Conservation (phyloP, 1,140 invertebrate genomes). For the Neomicropteryx cornuta region DNA sequence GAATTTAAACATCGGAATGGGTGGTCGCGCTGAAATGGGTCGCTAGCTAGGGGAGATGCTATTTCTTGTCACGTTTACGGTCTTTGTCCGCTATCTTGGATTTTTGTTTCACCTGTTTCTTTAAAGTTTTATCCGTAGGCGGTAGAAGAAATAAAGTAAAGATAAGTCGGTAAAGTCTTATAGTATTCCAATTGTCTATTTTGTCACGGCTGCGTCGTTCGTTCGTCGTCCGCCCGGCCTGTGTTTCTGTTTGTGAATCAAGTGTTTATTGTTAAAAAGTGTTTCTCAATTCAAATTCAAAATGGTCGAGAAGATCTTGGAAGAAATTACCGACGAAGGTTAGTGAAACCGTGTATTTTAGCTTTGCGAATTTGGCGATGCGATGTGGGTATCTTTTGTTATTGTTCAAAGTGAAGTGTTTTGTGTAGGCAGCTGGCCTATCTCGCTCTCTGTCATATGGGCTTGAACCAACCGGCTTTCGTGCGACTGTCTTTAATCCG, state of each 20-base stretch:
- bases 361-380: too few species aligned
- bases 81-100: constrained; percentile 37
- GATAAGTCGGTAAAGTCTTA: too few species aligned
- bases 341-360: constrained; percentile 18
- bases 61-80: constrained; percentile 16
- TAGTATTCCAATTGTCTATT: too few species aligned
- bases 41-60: constrained; percentile 23
- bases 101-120: constrained; percentile 12
- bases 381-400: too few species aligned
- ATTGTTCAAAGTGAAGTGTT: too few species aligned
- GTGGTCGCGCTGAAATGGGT: constrained; percentile 31
- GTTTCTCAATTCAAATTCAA: too few species aligned
- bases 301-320: constrained; percentile 42
- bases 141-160: too few species aligned
- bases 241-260: constrained; percentile 26
- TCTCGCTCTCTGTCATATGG: too few species aligned
- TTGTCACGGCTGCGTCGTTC: constrained; percentile 7
- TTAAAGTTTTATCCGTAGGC: too few species aligned
- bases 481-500: too few species aligned
- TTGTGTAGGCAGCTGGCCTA: too few species aligned
- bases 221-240: constrained; percentile 7
- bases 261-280: constrained; percentile 27
- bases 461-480: too few species aligned
- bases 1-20: constrained; percentile 25
- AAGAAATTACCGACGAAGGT: constrained; percentile 41